Base-by-base conservation (phyloP, 2,797 vertebrate species). In the Borostomias antarcticus region DNA sequence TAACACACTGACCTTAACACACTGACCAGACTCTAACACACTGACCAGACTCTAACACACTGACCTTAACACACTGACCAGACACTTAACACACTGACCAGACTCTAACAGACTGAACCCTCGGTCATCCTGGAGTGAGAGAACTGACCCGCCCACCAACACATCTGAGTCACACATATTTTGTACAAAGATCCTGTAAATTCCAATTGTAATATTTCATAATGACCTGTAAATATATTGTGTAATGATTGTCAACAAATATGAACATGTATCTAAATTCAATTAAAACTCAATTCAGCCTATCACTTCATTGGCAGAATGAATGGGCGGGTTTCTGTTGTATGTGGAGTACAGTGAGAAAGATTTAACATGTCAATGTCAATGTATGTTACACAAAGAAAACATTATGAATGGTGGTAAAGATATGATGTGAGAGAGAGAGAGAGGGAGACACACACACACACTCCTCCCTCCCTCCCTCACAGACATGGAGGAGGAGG, bases 181-280 rank as follows among this genome's bases (percentile, higher is more conserved):
- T 93, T 93, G 91, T 93, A 93, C 82, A 91, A 91, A 91, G 89
- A 82, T 90, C 88, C 82, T 92, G 92, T 93, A 93, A 91, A 93
- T 93, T 90, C 87, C 86, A 91, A 90, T 91, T 91, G 88, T 91
- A 90, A 93, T 91, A 93, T 92, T 93, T 93, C 91, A 93, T 92
- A 92, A 91, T 88, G 86, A 92, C 83, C 45, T 93, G 91, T 92
- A 93, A 88, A 93, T 93, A 91, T 87, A 78, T 92, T 93, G 90
- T 93, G 91, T 91, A 90, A 92, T 91, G 90, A 92, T 91, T 92
- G 92, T 93, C 89, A 87, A 86, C 89, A 89, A 92, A 87, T 91
- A 91, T 88, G 86, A 91, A 91, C 87, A 92, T 92, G 91, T 93
- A 93, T 91, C 91, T 91, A 91, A 93, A 92, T 91, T 90, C 83